A percentile compares a stretch with the other conserved stretches of the same genome.
phyloP scores from a whole-genome alignment of 2,113 vertebrate species.

The Marmota flaviventris region DNA sequence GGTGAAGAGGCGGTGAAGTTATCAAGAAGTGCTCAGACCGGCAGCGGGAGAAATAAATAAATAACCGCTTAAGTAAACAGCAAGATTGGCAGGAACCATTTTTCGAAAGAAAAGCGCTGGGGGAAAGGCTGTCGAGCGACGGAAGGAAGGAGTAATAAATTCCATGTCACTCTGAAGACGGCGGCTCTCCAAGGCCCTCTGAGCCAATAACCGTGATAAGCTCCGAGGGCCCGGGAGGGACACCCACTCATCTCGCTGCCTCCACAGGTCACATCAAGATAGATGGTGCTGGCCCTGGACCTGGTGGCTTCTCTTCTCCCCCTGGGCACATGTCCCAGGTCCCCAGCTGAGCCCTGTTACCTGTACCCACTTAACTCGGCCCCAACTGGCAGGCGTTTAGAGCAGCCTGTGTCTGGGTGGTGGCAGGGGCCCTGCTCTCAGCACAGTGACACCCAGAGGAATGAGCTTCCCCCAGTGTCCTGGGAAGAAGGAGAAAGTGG shows the following conservation, averaged over 20 bases:
- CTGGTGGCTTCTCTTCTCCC: not conserved
- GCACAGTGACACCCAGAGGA: fast-evolving
- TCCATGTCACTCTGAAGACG: slow-evolving; percentile 87
- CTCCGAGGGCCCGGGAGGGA: slow-evolving; percentile 75
- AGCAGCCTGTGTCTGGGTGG: not conserved
- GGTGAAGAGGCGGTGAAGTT: slow-evolving; percentile 57
- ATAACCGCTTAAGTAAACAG: slow-evolving; percentile 46
- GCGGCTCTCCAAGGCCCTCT: slow-evolving; percentile 78
- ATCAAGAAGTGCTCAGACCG: not conserved
- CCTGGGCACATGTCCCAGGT: slow-evolving; percentile 68
- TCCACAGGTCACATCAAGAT: slow-evolving; percentile 72
- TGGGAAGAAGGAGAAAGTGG: not conserved
- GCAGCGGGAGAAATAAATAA: not conserved
- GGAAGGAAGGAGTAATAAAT: slow-evolving; percentile 87
- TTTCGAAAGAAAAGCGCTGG: slow-evolving; percentile 77
- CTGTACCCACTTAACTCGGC: slow-evolving; percentile 81
- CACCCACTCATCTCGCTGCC: slow-evolving; percentile 65
- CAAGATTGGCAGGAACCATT: slow-evolving; percentile 83
- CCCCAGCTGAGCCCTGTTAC: slow-evolving; percentile 77
- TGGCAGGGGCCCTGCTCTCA: not conserved
- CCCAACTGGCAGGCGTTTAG: slow-evolving; percentile 55
- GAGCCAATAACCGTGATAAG: slow-evolving; percentile 82
- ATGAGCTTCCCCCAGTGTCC: not conserved
- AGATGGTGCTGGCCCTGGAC: not conserved
- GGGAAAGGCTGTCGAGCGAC: slow-evolving; percentile 76